Percentiles rank a stretch among this genome's conserved stretches.
phyloP scores from a whole-genome alignment of 2,113 vertebrate genomes.

The Gopherus evgoodei region DNA sequence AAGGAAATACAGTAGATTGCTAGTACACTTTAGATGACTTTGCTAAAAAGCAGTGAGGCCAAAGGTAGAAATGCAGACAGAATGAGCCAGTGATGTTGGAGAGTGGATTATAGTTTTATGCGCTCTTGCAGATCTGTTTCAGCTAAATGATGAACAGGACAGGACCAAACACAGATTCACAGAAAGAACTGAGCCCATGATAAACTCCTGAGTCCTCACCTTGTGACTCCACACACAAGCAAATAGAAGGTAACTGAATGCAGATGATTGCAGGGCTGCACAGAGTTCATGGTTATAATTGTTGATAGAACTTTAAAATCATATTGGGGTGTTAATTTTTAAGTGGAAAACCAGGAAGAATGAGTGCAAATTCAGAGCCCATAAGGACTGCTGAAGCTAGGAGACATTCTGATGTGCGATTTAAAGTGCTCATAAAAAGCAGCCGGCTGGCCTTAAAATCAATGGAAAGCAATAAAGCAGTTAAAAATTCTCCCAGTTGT shows the following conservation, averaged over 20 bases:
- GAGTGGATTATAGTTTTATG: background rate
- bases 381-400: constrained; percentile 34
- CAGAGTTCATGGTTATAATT: background rate
- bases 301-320: background rate
- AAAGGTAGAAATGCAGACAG: background rate
- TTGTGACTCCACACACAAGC: background rate
- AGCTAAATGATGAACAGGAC: background rate
- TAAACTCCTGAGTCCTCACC: background rate
- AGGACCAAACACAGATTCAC: background rate
- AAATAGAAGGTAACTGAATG: background rate
- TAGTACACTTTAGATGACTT: background rate
- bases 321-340: constrained; percentile 4
- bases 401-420: constrained; percentile 74
- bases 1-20: background rate
- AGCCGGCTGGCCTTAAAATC: constrained; percentile 81
- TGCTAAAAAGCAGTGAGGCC: background rate
- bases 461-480: constrained; percentile 77
- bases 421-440: constrained; percentile 81
- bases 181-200: background rate
- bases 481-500: constrained; percentile 85
- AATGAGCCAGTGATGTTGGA: background rate
- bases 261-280: background rate
- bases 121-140: background rate
- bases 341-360: constrained; percentile 24
- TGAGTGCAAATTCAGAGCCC: constrained; percentile 26